phyloP scores from a whole-genome alignment of 2,888 invertebrate species.

The Chymomyza fuscimana region DNA sequence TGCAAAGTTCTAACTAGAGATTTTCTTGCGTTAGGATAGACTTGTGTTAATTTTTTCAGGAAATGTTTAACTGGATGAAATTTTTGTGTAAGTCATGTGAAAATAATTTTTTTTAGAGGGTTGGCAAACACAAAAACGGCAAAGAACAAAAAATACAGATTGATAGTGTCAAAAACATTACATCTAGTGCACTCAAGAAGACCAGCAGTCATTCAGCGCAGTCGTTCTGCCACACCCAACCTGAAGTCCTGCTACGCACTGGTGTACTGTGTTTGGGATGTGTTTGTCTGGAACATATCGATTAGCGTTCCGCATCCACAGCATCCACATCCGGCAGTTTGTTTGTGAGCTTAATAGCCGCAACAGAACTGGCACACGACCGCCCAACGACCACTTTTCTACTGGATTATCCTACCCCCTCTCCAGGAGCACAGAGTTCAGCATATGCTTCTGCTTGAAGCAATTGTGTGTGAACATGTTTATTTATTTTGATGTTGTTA shows the following conservation, averaged over 20 bases:
- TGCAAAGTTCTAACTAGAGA: too few relatives aligned
- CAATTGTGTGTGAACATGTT: slow-evolving; percentile 70
- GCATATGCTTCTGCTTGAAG: slow-evolving; percentile 46
- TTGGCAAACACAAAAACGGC: slow-evolving; percentile 25
- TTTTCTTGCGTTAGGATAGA: too few relatives aligned
- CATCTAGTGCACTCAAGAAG: slow-evolving; percentile 40
- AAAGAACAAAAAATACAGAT: slow-evolving; percentile 41
- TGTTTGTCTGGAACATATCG: slow-evolving; percentile 69
- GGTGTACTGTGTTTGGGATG: slow-evolving; percentile 26
- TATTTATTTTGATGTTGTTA: slow-evolving; percentile 72
- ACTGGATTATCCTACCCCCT: slow-evolving; percentile 55
- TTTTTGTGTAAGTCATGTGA: slow-evolving; percentile 18
- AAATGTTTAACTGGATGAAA: too few relatives aligned
- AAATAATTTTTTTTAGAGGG: slow-evolving; percentile 40
- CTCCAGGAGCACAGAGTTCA: slow-evolving; percentile 16
- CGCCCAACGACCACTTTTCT: slow-evolving; percentile 41
- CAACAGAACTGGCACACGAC: slow-evolving; percentile 47
- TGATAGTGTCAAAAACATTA: slow-evolving; percentile 57
- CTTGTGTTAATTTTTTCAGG: too few relatives aligned
- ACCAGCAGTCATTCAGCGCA: slow-evolving; percentile 45
- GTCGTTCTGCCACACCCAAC: neutral
- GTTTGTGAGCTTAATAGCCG: slow-evolving; percentile 43
- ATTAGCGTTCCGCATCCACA: slow-evolving; percentile 64
- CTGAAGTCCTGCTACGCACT: neutral
- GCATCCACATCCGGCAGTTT: slow-evolving; percentile 42